Conservation (phyloP, 2,888 invertebrate species). For the Epistrophe grossulariae region DNA sequence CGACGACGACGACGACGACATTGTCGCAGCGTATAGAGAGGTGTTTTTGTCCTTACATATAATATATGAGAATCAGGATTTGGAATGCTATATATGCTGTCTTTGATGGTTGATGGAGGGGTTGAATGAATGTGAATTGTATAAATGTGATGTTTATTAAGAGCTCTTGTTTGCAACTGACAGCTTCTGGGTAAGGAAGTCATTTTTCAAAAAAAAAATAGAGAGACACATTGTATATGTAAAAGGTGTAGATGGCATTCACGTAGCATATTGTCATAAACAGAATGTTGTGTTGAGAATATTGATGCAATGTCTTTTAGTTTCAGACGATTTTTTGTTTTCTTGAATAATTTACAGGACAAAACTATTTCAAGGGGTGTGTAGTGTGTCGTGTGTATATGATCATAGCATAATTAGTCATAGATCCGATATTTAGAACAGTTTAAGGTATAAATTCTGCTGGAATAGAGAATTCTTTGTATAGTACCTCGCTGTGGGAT, state of each 20-base stretch:
- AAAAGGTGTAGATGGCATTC: constrained; percentile 24
- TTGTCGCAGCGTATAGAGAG: not conserved
- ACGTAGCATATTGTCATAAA: constrained; percentile 29
- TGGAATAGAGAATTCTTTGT: too few species aligned
- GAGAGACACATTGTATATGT: not conserved
- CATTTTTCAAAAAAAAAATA: not conserved
- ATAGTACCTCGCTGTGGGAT: too few species aligned
- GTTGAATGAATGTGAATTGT: constrained; percentile 50
- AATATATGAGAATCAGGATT: not conserved
- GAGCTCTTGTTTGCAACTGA: constrained; percentile 72
- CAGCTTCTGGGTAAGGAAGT: constrained; percentile 44
- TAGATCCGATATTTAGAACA: too few species aligned
- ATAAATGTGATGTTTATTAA: constrained; percentile 61
- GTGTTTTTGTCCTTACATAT: not conserved
- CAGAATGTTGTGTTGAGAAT: constrained; percentile 26
- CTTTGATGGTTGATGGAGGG: constrained; percentile 56
- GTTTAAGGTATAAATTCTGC: too few species aligned
- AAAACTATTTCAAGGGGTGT: too few species aligned
- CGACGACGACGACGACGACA: not conserved
- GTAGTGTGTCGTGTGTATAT: too few species aligned
- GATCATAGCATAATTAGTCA: too few species aligned
- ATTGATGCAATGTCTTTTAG: constrained; percentile 21
- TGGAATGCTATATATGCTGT: constrained; percentile 33
- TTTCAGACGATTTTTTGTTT: not conserved
- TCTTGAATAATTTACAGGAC: too few species aligned